Evolutionary conservation across 1,140 invertebrate genomes (phyloP), one percentile per base, ranked within the genome.

Genomic region (Diuraphis noxia): DNA sequence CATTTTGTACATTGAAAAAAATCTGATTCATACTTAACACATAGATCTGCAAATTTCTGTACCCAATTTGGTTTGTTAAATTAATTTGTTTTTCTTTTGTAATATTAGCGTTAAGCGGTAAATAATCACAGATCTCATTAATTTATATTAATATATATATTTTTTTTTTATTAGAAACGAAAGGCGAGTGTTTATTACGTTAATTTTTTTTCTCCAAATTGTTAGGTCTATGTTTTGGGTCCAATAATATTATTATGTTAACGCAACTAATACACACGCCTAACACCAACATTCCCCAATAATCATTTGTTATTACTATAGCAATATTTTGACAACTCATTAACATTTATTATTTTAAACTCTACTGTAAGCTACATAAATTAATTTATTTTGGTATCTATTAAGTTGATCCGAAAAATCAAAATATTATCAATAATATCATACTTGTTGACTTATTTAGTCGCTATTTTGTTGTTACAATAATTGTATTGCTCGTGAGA

Each of bases 211-310:
- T 49, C 30, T 81, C 72, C 89, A 91, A 81, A 81, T 91, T 91
- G 89, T 91, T 91, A 91, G 89, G 89, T 91, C 89, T 91, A 91
- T 82, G 86, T 91, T 91, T 91, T 91, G 89, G 89, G 89, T 91
- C 89, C 89, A 91, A 91, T 49, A 40, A 82, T 88, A 90, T 34
- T 81, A 52, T 91, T 91, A 88, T 40, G 89, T 91, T 81, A 91
- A 91, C 34, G 34, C 89, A 91, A 82, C 77, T 81, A 81, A 81
- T 38, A 81, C 41, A 79, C 72, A 36, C 34, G 72, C 89, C 89
- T 91, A 91, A 91, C 89, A 91, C 89, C 77, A 91, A 91, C 77
- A 91, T 91, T 91, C 89, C 89, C 43, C 21, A 25, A 88, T 56
- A 41, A 81, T 49, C 21, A 79, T 91, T 81, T 82, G 43, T 91